Evolutionary conservation across 2,113 vertebrate species (phyloP).

Genomic region (Seriola aureovittata): DNA sequence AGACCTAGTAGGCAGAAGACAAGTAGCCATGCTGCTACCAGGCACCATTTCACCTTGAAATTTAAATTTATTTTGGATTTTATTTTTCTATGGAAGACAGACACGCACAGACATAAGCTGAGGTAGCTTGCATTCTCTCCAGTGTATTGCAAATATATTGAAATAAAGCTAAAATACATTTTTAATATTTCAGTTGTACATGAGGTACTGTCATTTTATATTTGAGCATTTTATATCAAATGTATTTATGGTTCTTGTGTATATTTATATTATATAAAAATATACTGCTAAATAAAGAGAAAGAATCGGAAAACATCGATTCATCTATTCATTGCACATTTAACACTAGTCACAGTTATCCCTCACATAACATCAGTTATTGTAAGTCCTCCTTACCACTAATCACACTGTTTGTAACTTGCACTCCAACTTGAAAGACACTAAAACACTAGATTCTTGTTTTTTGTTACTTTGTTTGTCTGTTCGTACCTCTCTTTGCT

Average conservation of each 20-base stretch:
- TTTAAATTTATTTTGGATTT: conserved; percentile 68
- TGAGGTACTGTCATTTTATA: conserved; percentile 86
- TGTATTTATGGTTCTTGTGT: conserved; percentile 87
- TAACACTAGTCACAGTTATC: conserved; percentile 71
- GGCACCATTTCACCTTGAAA: conserved; percentile 66
- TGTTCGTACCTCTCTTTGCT: conserved; percentile 79
- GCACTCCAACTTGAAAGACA: conserved; percentile 81
- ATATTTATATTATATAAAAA: conserved; percentile 83
- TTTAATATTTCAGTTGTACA: conserved; percentile 83
- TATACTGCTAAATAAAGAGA: conserved; percentile 84
- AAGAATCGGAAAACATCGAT: conserved; percentile 76
- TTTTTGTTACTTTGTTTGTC: conserved; percentile 70
- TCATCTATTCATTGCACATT: conserved; percentile 81
- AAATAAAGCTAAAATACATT: conserved; percentile 75
- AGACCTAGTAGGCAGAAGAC: conserved; percentile 50
- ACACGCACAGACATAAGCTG: conserved; percentile 71
- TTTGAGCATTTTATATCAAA: conserved; percentile 84
- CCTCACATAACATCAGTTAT: conserved; percentile 68
- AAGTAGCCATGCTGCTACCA: conserved; percentile 62
- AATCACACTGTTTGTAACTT: conserved; percentile 84
- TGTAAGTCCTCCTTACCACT: conserved; percentile 76
- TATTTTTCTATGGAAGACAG: conserved; percentile 74
- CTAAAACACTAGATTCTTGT: conserved; percentile 83
- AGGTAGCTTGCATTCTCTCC: conserved; percentile 76
- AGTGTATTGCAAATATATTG: conserved; percentile 70